phyloP scores from a whole-genome alignment of 2,113 vertebrate species.

The Lucifuga dentata region DNA sequence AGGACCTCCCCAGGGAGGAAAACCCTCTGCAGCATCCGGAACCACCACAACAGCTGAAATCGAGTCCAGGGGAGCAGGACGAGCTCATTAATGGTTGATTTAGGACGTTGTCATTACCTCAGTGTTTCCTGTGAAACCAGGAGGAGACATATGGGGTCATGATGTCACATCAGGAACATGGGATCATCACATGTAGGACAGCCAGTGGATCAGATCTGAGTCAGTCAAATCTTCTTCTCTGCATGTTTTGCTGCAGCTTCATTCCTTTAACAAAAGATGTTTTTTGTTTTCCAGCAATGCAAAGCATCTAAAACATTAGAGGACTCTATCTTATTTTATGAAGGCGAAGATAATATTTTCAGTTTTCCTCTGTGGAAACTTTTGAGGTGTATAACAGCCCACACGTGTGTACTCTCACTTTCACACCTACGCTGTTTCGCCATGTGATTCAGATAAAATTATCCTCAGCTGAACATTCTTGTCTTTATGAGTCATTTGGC shows the following conservation, averaged over 20 bases:
- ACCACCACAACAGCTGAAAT: constrained; percentile 38
- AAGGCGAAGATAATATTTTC: constrained; percentile 36
- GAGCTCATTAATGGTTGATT: constrained; percentile 8
- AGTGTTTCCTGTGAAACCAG: constrained; percentile 12
- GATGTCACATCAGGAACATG: constrained; percentile 13
- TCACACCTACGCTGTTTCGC: constrained; percentile 19
- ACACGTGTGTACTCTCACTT: constrained; percentile 51
- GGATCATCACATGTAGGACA: constrained; percentile 22
- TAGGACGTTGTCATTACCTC: constrained; percentile 17
- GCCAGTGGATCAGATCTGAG: constrained; percentile 26
- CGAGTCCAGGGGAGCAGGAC: background rate
- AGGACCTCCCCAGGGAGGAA: constrained; percentile 35
- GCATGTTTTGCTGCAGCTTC: too few species aligned
- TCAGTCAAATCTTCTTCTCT: constrained; percentile 4
- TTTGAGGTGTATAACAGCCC: constrained; percentile 43
- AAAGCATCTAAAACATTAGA: constrained; percentile 2
- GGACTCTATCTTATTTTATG: constrained; percentile 5
- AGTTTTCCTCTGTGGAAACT: constrained; percentile 33
- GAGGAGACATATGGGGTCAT: constrained; percentile 29
- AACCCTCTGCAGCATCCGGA: background rate
- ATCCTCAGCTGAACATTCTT: constrained; percentile 39
- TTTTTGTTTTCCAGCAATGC: background rate
- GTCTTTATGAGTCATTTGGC: constrained; percentile 36
- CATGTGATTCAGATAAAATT: constrained; percentile 38
- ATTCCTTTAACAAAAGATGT: background rate